Evolutionary conservation across 2,888 invertebrate species (phyloP), one percentile per base, ranked within the genome.

Genomic region (Yponomeuta sedellus): DNA sequence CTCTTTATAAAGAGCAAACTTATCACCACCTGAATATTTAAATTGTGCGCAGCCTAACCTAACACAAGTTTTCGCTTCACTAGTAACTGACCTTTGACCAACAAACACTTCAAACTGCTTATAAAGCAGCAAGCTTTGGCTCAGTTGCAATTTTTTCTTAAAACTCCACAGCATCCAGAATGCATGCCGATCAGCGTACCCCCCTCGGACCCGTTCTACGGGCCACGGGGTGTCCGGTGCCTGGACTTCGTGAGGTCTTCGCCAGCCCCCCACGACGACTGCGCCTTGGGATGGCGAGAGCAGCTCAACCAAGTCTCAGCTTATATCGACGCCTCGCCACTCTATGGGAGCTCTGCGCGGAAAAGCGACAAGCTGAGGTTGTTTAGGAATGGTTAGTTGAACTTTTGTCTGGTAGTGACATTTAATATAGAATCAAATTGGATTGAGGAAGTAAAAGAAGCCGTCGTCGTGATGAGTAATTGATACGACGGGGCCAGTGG

Each of bases 231-330:
- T 0, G 93, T 96, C 1, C 91, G 93, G 1, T 97, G 97, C 75
- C 85, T 97, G 77, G 97, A 97, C 85, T 97, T 97, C 78, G 92
- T 96, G 22, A 92, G 97, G 0, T 96, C 96, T 11, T 95, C 96
- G 0, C 95, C 97, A 0, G 95, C 96, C 0, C 96, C 97, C 1
- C 90, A 94, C 3, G 94, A 95, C 61, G 95, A 96, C 79, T 97
- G 97, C 76, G 93, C 94, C 10, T 89, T 97, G 16, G 97, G 97
- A 11, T 95, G 96, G 91, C 91, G 97, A 1, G 97, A 97, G 75
- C 97, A 97, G 82, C 94, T 97, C 67, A 96, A 97, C 80, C 97
- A 97, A 79, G 91, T 95, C 4, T 96, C 97, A 0, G 94, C 96
- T 0, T 97, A 93, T 76, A 91, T 97, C 10, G 97, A 97, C 72